phyloP scores from a whole-genome alignment of 2,797 vertebrate genomes.

The Columba guinea region DNA sequence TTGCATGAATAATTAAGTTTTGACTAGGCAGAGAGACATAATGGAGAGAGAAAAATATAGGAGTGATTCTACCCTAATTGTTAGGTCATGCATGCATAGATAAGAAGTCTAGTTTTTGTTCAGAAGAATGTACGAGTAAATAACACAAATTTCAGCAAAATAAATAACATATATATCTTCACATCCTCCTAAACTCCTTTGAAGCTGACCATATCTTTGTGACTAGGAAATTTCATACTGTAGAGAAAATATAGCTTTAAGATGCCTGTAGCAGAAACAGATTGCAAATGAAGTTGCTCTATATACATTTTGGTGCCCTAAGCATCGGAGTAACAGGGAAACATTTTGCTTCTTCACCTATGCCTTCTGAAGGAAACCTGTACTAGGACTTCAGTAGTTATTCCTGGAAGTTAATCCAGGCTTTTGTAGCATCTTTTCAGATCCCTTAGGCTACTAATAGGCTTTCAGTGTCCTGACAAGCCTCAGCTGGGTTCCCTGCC shows the following conservation, averaged over 20 bases:
- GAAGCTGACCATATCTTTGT: background rate
- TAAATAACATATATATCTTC: background rate
- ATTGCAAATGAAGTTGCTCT: background rate
- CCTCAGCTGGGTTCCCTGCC: background rate
- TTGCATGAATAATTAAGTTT: conserved; percentile 44
- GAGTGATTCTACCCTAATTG: background rate
- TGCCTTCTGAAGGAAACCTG: background rate
- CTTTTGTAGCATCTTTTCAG: background rate
- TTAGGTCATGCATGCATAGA: background rate
- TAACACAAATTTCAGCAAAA: background rate
- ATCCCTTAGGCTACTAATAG: background rate
- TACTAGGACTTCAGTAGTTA: background rate
- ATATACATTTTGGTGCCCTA: background rate
- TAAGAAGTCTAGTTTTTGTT: background rate
- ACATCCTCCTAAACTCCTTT: background rate
- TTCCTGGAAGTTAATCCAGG: background rate
- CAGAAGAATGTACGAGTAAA: background rate
- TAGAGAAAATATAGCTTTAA: background rate
- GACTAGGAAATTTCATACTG: background rate
- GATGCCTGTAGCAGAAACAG: background rate
- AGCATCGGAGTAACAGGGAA: background rate
- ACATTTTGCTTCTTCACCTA: background rate
- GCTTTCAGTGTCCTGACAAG: background rate
- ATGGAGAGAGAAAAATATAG: background rate
- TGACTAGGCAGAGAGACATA: background rate